A percentile compares a stretch with the other conserved stretches of the same genome.
Evolutionary conservation across 1,140 invertebrate species (phyloP).

Genomic region (Drosophila burlai): DNA sequence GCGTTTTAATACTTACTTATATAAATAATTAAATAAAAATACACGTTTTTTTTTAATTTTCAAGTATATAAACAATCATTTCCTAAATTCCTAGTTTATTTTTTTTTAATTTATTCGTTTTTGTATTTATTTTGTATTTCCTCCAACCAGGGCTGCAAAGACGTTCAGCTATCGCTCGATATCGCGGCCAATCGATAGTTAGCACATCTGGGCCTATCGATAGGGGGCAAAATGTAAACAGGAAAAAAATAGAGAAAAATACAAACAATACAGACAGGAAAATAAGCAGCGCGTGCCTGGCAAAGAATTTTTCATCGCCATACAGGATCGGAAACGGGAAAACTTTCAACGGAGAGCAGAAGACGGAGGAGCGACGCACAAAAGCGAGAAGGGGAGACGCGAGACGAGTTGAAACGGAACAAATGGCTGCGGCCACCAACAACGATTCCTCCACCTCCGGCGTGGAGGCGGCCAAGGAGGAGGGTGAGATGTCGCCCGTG

Average conservation of each 20-base stretch:
- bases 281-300: constrained; percentile 69
- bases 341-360: neutral
- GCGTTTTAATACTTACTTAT: too few species aligned
- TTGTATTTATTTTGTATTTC: constrained; percentile 8
- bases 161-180: neutral
- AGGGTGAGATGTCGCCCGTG: constrained; percentile 44
- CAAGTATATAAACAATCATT: too few species aligned
- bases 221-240: constrained; percentile 71
- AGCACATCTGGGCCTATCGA: constrained; percentile 29
- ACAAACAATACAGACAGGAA: constrained; percentile 80
- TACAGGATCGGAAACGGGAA: neutral
- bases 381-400: constrained; percentile 17
- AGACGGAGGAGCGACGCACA: constrained; percentile 25
- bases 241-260: constrained; percentile 79
- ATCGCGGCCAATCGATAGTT: constrained; percentile 23
- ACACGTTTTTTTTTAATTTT: too few species aligned
- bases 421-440: constrained; percentile 71
- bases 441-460: constrained; percentile 54
- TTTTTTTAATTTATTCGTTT: too few species aligned
- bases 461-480: constrained; percentile 67
- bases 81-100: too few species aligned
- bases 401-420: constrained; percentile 32
- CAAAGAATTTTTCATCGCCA: constrained; percentile 41
- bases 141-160: constrained; percentile 3
- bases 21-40: too few species aligned